Percentiles rank a stretch among this genome's conserved stretches.
Evolutionary conservation across 2,113 vertebrate genomes (phyloP).

Genomic region (Carettochelys insculpta): DNA sequence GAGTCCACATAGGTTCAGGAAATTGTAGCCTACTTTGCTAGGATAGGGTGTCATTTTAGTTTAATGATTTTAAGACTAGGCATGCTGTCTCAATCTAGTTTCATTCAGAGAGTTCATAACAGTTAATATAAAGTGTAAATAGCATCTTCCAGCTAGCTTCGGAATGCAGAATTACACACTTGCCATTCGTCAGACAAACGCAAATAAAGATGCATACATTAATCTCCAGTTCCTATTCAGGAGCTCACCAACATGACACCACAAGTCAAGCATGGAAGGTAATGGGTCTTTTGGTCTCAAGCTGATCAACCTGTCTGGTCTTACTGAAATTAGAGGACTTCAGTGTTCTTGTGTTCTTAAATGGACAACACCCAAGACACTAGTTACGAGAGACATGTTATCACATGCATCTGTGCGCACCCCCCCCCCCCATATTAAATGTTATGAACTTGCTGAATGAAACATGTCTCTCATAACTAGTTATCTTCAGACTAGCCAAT

Average conservation of each 20-base stretch:
- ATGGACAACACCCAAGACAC: neutral
- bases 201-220: too few species aligned
- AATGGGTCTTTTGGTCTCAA: neutral
- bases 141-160: neutral
- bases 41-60: neutral
- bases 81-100: neutral
- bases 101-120: neutral
- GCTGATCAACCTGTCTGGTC: neutral
- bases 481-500: neutral
- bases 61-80: too few species aligned
- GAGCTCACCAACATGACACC: neutral
- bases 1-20: neutral
- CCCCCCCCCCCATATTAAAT: too few species aligned
- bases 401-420: too few species aligned
- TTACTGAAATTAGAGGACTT: neutral
- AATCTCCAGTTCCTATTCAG: neutral
- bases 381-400: neutral
- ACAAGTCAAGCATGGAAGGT: neutral
- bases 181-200: neutral
- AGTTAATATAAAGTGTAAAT: neutral
- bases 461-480: too few species aligned
- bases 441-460: too few species aligned
- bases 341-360: neutral
- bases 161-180: neutral
- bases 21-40: neutral